These are phyloP conservation scores for Sphaerophoria rueppellii DNA, from an alignment of 2,888 invertebrate genomes.

Conservation along the genomic window DNA sequence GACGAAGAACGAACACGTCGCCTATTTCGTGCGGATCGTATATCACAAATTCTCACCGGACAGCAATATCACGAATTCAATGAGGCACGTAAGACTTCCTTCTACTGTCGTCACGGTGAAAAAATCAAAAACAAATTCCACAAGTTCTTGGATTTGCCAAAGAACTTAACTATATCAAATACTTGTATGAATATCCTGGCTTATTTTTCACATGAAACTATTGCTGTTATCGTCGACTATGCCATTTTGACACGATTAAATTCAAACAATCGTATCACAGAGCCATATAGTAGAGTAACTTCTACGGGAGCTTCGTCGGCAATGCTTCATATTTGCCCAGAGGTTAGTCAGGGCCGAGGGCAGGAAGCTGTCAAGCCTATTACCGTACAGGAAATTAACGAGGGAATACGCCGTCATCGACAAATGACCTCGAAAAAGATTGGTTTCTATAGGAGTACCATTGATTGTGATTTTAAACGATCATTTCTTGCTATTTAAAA, in stretches of 20 bases:
- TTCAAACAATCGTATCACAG: conserved; percentile 86
- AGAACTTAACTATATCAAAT: conserved; percentile 85
- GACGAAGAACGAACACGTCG: conserved; percentile 81
- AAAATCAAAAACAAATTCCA: conserved; percentile 85
- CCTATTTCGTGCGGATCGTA: conserved; percentile 84
- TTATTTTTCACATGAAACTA: conserved; percentile 94
- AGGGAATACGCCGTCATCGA: conserved; percentile 88
- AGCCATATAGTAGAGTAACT: conserved; percentile 87
- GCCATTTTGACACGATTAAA: conserved; percentile 92
- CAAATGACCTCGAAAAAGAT: conserved; percentile 80
- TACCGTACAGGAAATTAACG: conserved; percentile 91
- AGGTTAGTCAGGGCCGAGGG: conserved; percentile 83
- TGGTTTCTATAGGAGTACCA: conserved; percentile 79
- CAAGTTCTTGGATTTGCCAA: conserved; percentile 85
- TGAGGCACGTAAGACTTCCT: conserved; percentile 90
- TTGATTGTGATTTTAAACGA: conserved; percentile 79
- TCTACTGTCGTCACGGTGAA: conserved; percentile 84
- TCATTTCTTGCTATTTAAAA: conserved; percentile 79
- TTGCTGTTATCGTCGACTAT: conserved; percentile 93
- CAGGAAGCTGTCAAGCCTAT: conserved; percentile 88
- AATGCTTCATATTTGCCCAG: conserved; percentile 82
- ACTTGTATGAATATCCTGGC: conserved; percentile 90
- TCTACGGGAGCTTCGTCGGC: conserved; percentile 80
- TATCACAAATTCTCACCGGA: conserved; percentile 84
- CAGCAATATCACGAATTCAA: conserved; percentile 89